A percentile compares a stretch with the other conserved stretches of the same genome.
Conservation (phyloP, 2,113 vertebrate genomes). For the Notothenia coriiceps region DNA sequence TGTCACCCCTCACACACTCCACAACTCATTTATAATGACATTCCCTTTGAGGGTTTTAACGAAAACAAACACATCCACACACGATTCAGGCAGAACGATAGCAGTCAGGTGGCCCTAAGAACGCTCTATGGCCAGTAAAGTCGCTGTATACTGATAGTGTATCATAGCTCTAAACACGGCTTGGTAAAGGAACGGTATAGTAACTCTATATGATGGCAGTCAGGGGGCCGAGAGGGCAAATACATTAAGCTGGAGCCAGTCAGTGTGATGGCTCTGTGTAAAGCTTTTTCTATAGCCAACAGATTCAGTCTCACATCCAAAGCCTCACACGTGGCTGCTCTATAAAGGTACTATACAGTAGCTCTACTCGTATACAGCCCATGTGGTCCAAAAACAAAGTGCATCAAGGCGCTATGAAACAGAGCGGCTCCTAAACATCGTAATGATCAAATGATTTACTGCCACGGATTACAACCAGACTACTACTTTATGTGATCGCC, state of each 20-base stretch:
- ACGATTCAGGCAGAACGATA: constrained; percentile 73
- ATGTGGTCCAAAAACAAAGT: constrained; percentile 78
- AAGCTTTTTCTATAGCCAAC: constrained; percentile 58
- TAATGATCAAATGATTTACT: constrained; percentile 59
- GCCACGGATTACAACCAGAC: constrained; percentile 64
- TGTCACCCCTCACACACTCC: constrained; percentile 38
- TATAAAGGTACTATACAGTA: constrained; percentile 75
- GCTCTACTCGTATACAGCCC: constrained; percentile 67
- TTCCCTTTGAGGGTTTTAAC: constrained; percentile 72
- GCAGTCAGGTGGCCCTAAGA: constrained; percentile 77
- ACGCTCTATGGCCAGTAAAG: constrained; percentile 67
- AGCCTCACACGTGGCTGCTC: constrained; percentile 56
- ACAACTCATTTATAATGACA: constrained; percentile 59
- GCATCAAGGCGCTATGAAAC: constrained; percentile 84
- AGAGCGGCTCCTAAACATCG: constrained; percentile 75
- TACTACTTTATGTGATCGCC: constrained; percentile 61
- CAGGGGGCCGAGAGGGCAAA: constrained; percentile 38
- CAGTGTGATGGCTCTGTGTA: constrained; percentile 33
- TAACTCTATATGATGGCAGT: constrained; percentile 68
- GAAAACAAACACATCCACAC: constrained; percentile 35
- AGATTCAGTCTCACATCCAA: constrained; percentile 40
- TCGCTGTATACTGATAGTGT: constrained; percentile 72
- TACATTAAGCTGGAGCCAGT: constrained; percentile 54
- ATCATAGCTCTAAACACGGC: constrained; percentile 74
- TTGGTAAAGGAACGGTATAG: constrained; percentile 76